Percentiles rank a stretch among this genome's conserved stretches.
These are phyloP conservation scores for Morone saxatilis DNA, from an alignment of 2,113 vertebrate species.

Conservation along the genomic window DNA sequence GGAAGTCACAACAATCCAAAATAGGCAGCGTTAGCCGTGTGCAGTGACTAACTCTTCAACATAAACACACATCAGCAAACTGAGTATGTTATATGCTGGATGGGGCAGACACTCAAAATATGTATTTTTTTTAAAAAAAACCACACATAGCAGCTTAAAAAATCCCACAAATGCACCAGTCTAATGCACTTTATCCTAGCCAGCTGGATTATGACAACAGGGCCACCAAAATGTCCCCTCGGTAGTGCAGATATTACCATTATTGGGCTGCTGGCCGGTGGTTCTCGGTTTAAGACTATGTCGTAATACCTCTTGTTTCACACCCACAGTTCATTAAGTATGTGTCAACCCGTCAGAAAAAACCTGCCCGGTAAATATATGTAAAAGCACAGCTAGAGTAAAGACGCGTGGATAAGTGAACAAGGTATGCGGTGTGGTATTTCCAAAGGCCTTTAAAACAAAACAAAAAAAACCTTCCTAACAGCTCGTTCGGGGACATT, in stretches of 20 bases:
- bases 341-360: background rate
- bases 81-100: background rate
- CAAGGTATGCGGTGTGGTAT: background rate
- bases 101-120: background rate
- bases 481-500: constrained; percentile 5
- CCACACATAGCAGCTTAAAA: background rate
- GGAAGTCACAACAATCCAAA: constrained; percentile 22
- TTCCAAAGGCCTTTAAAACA: too few species aligned
- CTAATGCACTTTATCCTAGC: too few species aligned
- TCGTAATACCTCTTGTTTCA: background rate
- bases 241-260: background rate
- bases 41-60: background rate
- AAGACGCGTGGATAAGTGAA: background rate
- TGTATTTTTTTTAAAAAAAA: background rate
- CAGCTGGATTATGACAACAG: background rate
- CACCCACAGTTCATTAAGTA: background rate
- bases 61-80: constrained; percentile 7
- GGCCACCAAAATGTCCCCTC: background rate
- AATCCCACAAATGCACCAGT: background rate
- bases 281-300: background rate
- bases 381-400: background rate
- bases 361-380: too few species aligned
- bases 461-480: background rate
- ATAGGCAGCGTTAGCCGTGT: constrained; percentile 7
- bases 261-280: background rate